phyloP scores from a whole-genome alignment of 2,797 vertebrate genomes.

The Gouania willdenowi region DNA sequence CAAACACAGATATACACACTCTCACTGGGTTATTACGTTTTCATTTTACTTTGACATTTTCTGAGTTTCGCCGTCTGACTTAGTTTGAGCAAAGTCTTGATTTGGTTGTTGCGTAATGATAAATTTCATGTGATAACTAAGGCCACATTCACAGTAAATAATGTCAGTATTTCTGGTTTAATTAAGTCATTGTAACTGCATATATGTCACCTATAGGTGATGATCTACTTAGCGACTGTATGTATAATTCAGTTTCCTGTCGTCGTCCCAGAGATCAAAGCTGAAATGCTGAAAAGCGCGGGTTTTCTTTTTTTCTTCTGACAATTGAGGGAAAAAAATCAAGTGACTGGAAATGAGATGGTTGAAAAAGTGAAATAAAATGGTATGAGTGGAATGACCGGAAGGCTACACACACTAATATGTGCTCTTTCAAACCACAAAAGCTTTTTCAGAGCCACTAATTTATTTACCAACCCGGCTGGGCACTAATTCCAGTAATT shows the following conservation, averaged over 20 bases:
- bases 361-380: constrained; percentile 6
- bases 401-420: constrained; percentile 45
- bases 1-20: neutral
- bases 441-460: constrained; percentile 67
- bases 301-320: no score
- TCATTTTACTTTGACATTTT: constrained; percentile 20
- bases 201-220: no score
- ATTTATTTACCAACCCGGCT: constrained; percentile 60
- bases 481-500: constrained; percentile 54
- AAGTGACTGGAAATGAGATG: constrained; percentile 7
- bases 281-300: neutral
- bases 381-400: constrained; percentile 21
- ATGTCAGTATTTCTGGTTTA: no score
- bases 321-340: neutral
- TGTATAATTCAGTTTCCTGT: no score
- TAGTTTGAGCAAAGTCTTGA: neutral
- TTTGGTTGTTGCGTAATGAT: no score
- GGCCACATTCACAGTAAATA: no score
- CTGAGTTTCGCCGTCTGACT: constrained; percentile 5
- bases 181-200: no score
- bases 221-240: no score
- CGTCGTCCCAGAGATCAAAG: constrained; percentile 5
- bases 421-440: constrained; percentile 62
- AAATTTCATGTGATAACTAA: no score
- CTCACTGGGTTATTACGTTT: neutral